Evolutionary conservation across 2,797 vertebrate species (phyloP), one percentile per base, ranked within the genome.

Genomic region (Coendou prehensilis): DNA sequence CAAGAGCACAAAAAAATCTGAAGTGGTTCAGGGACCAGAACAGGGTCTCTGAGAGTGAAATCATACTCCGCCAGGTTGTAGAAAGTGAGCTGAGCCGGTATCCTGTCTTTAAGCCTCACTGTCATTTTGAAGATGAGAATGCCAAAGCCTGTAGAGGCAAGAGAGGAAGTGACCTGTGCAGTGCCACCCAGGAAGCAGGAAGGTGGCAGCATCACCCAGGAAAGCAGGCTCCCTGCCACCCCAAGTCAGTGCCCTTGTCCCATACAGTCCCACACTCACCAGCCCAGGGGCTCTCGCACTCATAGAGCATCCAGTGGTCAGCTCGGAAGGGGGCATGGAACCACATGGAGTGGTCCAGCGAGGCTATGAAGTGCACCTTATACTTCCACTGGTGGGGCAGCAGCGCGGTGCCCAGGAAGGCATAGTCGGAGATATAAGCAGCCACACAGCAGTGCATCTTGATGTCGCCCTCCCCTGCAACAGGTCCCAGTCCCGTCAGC

Each of bases 271-370:
- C 0, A 0, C 1, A 98, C 98, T 98, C 91, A 99, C 99, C 99
- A 88, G 99, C 99, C 99, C 99, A 99, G 11, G 99, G 99, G 97
- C 99, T 99, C 97, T 99, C 99, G 0, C 99, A 99, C 97, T 99
- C 99, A 0, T 99, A 99, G 13, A 99, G 97, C 99, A 99, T 99
- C 99, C 99, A 99, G 97, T 99, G 99, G 57, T 99, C 99, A 0
- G 99, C 99, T 93, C 99, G 98, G 98, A 99, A 99, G 0, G 99
- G 99, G 0, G 97, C 98, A 0, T 99, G 99, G 98, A 99, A 99
- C 99, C 99, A 99, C 99, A 99, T 99, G 97, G 99, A 99, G 56
- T 99, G 99, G 97, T 99, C 99, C 4, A 99, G 98, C 0, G 99
- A 99, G 95, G 98, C 99, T 8, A 98, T 94, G 95, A 99, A 99